Evolutionary conservation across 2,797 vertebrate species (phyloP), one percentile per base, ranked within the genome.

Genomic region (Uromys caudimaculatus): DNA sequence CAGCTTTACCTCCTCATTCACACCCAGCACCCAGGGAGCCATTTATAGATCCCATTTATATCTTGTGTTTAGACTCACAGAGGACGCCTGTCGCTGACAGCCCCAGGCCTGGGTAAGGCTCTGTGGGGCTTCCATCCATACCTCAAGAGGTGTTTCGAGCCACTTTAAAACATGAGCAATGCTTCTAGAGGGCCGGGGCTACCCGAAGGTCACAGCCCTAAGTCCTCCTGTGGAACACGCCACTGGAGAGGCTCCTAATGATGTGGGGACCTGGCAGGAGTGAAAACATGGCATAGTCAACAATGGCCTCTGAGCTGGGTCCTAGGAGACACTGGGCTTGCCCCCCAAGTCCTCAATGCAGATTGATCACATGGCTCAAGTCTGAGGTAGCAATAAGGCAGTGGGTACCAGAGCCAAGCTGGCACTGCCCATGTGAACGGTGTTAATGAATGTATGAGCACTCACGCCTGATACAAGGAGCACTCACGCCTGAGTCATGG

Each of bases 381-480:
- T 52, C 56, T 29, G 29, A 23, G 89, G 78, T 0, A 17, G 44
- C 11, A 41, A 69, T 29, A 47, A 54, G 27, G 78, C 77, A 41
- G 47, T 23, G 60, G 58, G 84, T 23, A 32, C 38, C 5, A 12
- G 73, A 62, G 76, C 41, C 64, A 47, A 44, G 67, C n/a, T 6
- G 58, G 17, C 38, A 29, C 44, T 35, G 76, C 35, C 71, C 24
- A 2, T 0, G 0, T 23, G 13, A 44, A n/a, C 64, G 17, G 8
- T n/a, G 5, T 35, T 6, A 76, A 23, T 0, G 1, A 21, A 6
- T 4, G 38, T 9, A 3, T 0, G 1, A 35, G 23, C 44, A 2
- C 5, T 29, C 64, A 67, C 13, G 4, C 64, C 64, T 64, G 62
- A 32, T 64, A 32, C 12, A 67, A 58, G 50, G 23, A 41, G 32